Evolutionary conservation across 2,797 vertebrate genomes (phyloP).

Genomic region (Sparidentex hasta): DNA sequence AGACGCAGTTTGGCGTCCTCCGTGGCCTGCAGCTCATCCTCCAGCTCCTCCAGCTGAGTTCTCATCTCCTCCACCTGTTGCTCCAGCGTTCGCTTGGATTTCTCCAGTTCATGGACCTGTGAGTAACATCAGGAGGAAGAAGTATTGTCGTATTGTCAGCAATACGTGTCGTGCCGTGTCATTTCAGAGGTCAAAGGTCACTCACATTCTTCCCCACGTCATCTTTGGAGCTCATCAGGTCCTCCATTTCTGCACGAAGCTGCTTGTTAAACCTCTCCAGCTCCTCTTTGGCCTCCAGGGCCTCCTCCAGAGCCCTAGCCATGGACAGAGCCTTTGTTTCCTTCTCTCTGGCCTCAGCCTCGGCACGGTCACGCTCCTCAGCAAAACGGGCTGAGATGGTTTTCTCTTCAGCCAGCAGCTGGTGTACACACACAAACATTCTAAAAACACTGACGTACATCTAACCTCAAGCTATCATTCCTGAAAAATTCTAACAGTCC

Average conservation of each 20-base stretch:
- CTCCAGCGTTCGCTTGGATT: conserved; percentile 96
- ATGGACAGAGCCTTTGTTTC: conserved; percentile 96
- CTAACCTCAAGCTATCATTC: background rate
- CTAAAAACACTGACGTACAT: background rate
- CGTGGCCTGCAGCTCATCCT: conserved; percentile 97
- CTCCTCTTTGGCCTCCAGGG: conserved; percentile 95
- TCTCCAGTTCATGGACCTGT: conserved; percentile 98
- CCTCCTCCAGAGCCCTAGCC: conserved; percentile 95
- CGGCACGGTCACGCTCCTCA: conserved; percentile 95
- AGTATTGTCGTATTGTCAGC: background rate
- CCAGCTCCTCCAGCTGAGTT: conserved; percentile 96
- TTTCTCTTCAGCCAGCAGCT: conserved; percentile 98
- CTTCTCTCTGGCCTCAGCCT: conserved; percentile 97
- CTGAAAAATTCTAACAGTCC: background rate
- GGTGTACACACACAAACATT: background rate
- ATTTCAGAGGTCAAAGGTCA: conserved; percentile 39
- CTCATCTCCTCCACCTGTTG: conserved; percentile 98
- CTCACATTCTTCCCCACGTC: conserved; percentile 98
- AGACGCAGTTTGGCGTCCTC: conserved; percentile 97
- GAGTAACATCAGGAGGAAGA: background rate
- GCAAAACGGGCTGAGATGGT: conserved; percentile 94
- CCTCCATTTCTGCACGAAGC: conserved; percentile 96
- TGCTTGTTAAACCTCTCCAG: conserved; percentile 95
- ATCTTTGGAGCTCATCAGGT: conserved; percentile 98
- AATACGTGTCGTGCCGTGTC: no score